Evolutionary conservation across 2,888 invertebrate species (phyloP).

Genomic region (Ormyrus rosae): DNA sequence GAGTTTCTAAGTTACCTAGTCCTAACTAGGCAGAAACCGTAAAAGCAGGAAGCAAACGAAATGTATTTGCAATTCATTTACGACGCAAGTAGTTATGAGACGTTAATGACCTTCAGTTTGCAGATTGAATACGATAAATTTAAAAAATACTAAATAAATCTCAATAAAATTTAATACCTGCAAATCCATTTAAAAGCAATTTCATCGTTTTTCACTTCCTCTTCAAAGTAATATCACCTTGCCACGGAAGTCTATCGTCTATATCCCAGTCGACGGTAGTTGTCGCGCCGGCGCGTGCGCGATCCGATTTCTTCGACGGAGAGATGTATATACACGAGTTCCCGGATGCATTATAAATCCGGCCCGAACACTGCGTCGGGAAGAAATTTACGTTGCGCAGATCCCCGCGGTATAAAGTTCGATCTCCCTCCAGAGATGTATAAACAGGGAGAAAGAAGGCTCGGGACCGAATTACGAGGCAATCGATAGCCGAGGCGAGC

Average conservation of each 20-base stretch:
- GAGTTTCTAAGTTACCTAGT: no score
- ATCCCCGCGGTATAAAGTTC: not conserved
- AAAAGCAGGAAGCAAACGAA: no score
- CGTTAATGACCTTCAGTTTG: no score
- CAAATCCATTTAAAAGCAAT: no score
- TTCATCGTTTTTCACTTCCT: no score
- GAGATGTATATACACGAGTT: not conserved
- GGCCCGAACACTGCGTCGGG: not conserved
- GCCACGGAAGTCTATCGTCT: not conserved
- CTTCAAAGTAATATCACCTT: not conserved
- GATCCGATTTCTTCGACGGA: not conserved
- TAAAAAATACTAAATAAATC: no score
- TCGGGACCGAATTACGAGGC: slow-evolving; percentile 7
- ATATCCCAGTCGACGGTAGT: no score
- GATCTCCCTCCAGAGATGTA: not conserved
- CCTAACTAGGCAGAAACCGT: no score
- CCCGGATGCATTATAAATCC: slow-evolving; percentile 43
- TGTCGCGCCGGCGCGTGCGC: not conserved
- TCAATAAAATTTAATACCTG: no score
- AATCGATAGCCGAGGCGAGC: not conserved
- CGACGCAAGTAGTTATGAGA: no score
- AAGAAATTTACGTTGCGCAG: slow-evolving; percentile 29
- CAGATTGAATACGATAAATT: no score
- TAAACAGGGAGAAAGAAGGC: not conserved
- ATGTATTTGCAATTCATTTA: no score